Evolutionary conservation across 2,113 vertebrate genomes (phyloP), one percentile per base, ranked within the genome.

Genomic region (Morone chrysops): DNA sequence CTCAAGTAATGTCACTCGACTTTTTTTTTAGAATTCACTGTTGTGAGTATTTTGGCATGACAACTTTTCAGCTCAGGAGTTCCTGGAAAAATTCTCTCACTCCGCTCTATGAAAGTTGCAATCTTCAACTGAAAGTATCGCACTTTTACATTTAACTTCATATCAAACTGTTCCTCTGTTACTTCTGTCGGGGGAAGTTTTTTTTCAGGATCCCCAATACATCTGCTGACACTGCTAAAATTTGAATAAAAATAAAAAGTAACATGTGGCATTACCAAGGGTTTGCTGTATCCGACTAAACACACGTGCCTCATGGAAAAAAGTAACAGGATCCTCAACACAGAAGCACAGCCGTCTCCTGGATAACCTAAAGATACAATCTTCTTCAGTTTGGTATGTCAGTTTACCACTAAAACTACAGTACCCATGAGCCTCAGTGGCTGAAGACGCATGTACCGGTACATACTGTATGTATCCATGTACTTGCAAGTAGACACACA

Each of bases 401-500:
- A 75, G 1, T 70, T 40, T 76, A 2, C 25, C 40, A 53, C 50
- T 62, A 65, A 66, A 66, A 54, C 56, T 38, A 70, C 53, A 61
- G 5, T 8, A 14, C 40, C 48, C 66, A 70, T 31, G 22, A 47
- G 17, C 54, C 17, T 48, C 0, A n/a, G 18, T 18, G 54, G 41
- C 50, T 71, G 36, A 7, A 17, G 68, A 18, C 12, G 31, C 18
- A 65, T 59, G 48, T 47, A 31, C 31, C 31, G 31, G 31, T 31
- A 18, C 9, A 13, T 51, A 36, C 16, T 16, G 12, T 75, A 45
- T 16, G 45, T 53, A 16, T 78, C 45, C 8, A 22, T 9, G 51
- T 60, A 38, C 84, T n/a, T 62, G 13, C n/a, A 74, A 54, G 43
- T 40, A 62, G 47, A 74, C 22, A 8, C 48, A 70, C 67, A 80